A percentile compares a stretch with the other conserved stretches of the same genome.
phyloP scores from a whole-genome alignment of 1,140 invertebrate species.

The Plectrocnemia conspersa region DNA sequence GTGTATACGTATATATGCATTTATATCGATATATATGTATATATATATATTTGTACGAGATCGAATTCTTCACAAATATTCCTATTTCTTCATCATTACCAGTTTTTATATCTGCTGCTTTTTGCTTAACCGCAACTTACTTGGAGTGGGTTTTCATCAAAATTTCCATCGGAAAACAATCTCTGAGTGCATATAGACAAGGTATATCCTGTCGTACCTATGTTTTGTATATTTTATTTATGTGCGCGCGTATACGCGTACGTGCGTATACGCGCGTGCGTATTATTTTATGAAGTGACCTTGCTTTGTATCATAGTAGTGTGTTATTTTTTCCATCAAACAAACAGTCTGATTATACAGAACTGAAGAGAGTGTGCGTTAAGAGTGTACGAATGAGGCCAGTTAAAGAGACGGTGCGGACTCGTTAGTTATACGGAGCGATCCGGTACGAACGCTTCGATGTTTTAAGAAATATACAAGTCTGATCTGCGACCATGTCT shows the following conservation, averaged over 20 bases:
- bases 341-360: slow-evolving; percentile 23
- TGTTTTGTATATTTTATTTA: slow-evolving; percentile 17
- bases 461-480: slow-evolving; percentile 33
- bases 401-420: slow-evolving; percentile 11
- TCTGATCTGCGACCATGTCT: slow-evolving; percentile 32
- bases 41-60: not conserved
- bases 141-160: slow-evolving; percentile 21
- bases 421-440: slow-evolving; percentile 10
- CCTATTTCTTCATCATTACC: slow-evolving; percentile 32
- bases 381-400: slow-evolving; percentile 8
- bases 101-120: slow-evolving; percentile 32
- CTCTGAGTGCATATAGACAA: slow-evolving; percentile 5
- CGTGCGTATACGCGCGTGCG: not conserved
- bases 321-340: slow-evolving; percentile 31
- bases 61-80: slow-evolving; percentile 24
- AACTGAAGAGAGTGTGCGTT: slow-evolving; percentile 3
- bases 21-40: not conserved
- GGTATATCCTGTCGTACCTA: not conserved
- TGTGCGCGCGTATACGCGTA: slow-evolving; percentile 13
- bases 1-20: not conserved
- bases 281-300: slow-evolving; percentile 36
- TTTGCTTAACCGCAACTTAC: slow-evolving; percentile 27
- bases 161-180: slow-evolving; percentile 26
- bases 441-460: slow-evolving; percentile 20
- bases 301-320: slow-evolving; percentile 35